phyloP scores from a whole-genome alignment of 2,113 vertebrate species.

The Pagrus major region DNA sequence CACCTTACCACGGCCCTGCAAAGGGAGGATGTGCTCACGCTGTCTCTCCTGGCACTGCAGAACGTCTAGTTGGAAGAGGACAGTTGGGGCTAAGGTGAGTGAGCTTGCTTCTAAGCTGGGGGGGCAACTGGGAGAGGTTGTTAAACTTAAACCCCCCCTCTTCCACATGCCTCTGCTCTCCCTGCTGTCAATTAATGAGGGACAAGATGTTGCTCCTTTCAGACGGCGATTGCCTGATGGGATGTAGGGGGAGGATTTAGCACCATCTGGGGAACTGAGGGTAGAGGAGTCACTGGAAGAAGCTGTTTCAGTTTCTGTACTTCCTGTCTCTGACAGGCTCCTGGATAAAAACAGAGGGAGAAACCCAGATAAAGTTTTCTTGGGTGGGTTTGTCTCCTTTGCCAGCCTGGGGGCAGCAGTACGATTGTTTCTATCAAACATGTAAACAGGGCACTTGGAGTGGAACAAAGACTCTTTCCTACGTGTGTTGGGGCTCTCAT shows the following conservation, averaged over 20 bases:
- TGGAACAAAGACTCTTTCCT: slow-evolving; percentile 86
- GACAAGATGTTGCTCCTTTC: slow-evolving; percentile 60
- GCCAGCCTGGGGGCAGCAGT: slow-evolving; percentile 14
- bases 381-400: slow-evolving; percentile 33
- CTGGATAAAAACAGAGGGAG: slow-evolving; percentile 52
- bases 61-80: slow-evolving; percentile 69
- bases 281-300: slow-evolving; percentile 78
- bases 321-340: slow-evolving; percentile 61
- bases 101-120: slow-evolving; percentile 27
- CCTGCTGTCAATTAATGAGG: slow-evolving; percentile 46
- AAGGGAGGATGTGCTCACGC: slow-evolving; percentile 75
- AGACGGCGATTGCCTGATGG: slow-evolving; percentile 38
- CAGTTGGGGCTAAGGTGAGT: slow-evolving; percentile 64
- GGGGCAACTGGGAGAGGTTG: not conserved
- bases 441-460: slow-evolving; percentile 62
- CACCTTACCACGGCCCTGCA: slow-evolving; percentile 75
- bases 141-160: slow-evolving; percentile 11
- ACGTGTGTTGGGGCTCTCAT: slow-evolving; percentile 83
- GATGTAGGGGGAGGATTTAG: slow-evolving; percentile 38
- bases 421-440: slow-evolving; percentile 64
- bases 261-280: slow-evolving; percentile 56
- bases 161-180: slow-evolving; percentile 9
- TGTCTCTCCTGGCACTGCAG: slow-evolving; percentile 78
- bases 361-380: slow-evolving; percentile 40
- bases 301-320: slow-evolving; percentile 65